Conservation (phyloP, 2,797 vertebrate genomes). For the Ciconia nigra region DNA sequence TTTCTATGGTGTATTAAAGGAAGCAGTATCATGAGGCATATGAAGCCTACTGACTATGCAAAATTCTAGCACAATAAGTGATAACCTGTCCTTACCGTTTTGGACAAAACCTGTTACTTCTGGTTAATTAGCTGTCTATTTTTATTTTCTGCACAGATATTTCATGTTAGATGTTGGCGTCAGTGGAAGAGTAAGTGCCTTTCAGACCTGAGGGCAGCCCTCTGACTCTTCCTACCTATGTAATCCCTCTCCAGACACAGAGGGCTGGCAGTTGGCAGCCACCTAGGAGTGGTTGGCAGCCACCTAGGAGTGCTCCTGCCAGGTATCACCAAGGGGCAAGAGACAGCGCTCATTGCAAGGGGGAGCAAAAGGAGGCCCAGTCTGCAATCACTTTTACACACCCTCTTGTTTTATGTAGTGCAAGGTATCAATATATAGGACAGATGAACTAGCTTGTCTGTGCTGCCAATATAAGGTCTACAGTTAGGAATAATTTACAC, state of each 20-base stretch:
- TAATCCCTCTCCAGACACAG: neutral
- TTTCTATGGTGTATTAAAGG: neutral
- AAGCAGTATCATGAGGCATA: neutral
- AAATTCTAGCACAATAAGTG: neutral
- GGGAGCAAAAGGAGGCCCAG: neutral
- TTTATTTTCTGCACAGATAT: neutral
- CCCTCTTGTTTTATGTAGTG: neutral
- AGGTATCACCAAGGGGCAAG: neutral
- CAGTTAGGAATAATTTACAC: neutral
- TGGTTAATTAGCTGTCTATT: neutral
- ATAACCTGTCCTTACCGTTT: neutral
- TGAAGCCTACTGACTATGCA: neutral
- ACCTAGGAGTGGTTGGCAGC: neutral
- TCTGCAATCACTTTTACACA: neutral
- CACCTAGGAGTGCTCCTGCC: neutral
- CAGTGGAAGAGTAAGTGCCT: neutral
- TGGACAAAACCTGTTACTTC: neutral
- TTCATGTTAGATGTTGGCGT: neutral
- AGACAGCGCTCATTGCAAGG: accelerated
- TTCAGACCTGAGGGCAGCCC: neutral
- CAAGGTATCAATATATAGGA: neutral
- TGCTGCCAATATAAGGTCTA: neutral
- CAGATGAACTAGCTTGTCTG: neutral
- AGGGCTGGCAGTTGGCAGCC: neutral
- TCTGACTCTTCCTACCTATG: neutral